Evolutionary conservation across 2,797 vertebrate genomes (phyloP).

Genomic region (Scarus forsteni): DNA sequence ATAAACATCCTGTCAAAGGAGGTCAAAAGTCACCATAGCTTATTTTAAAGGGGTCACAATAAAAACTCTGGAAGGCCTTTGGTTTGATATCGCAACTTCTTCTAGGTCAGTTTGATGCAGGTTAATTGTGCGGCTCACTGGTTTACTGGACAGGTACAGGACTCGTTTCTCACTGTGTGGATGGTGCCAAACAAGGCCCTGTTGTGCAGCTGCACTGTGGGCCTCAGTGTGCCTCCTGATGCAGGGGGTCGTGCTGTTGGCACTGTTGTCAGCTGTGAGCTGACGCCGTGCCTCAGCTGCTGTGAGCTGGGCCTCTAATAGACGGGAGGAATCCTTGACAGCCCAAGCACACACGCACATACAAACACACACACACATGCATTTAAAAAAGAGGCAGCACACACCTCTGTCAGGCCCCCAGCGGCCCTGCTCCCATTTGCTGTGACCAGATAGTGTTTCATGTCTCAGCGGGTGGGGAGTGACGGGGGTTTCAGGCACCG

Average conservation of each 20-base stretch:
- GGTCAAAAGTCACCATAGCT: background rate
- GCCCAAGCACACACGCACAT: slow-evolving; percentile 43
- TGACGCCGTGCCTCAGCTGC: slow-evolving; percentile 89
- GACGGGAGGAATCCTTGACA: slow-evolving; percentile 71
- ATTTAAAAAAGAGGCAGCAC: slow-evolving; percentile 37
- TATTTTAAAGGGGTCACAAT: slow-evolving; percentile 6
- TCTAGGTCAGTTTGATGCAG: too few relatives aligned
- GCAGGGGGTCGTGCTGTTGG: slow-evolving; percentile 62
- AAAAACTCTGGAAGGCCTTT: background rate
- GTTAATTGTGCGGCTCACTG: background rate
- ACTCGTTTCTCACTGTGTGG: slow-evolving; percentile 22
- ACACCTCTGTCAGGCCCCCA: slow-evolving; percentile 51
- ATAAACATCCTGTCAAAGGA: background rate
- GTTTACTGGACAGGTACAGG: background rate
- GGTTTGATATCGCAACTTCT: too few relatives aligned
- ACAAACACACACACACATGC: slow-evolving; percentile 31
- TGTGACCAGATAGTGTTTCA: slow-evolving; percentile 76
- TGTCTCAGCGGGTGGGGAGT: slow-evolving; percentile 49
- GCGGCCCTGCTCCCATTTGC: slow-evolving; percentile 69
- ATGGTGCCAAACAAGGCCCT: slow-evolving; percentile 28
- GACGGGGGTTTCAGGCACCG: slow-evolving; percentile 33
- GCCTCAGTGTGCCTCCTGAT: slow-evolving; percentile 34
- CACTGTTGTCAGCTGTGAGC: slow-evolving; percentile 88
- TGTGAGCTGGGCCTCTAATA: slow-evolving; percentile 78
- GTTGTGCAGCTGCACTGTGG: slow-evolving; percentile 48